Conservation (phyloP, 2,797 vertebrate species). For the Sebastes matsubarae region DNA sequence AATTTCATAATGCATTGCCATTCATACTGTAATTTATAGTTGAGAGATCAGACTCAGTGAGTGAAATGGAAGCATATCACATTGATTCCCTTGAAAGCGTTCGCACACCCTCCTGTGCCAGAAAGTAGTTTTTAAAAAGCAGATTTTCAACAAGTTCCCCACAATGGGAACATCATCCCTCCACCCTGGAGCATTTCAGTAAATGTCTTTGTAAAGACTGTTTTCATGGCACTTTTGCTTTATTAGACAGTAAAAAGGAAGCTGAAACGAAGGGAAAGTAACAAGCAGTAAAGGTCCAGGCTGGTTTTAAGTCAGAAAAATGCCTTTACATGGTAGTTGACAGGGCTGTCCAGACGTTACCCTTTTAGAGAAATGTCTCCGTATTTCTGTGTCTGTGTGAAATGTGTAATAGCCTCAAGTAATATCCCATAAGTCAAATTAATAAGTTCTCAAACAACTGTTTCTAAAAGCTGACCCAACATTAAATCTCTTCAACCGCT, state of each 20-base stretch:
- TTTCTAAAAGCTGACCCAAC: conserved; percentile 33
- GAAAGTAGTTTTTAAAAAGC: conserved; percentile 28
- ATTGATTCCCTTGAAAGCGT: conserved; percentile 16
- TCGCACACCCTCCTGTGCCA: not conserved
- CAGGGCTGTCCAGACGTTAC: not conserved
- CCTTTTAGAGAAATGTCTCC: not conserved
- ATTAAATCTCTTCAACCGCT: conserved; percentile 34
- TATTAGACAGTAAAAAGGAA: conserved; percentile 39
- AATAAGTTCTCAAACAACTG: conserved; percentile 33
- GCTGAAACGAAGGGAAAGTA: conserved; percentile 31
- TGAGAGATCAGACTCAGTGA: conserved; percentile 2
- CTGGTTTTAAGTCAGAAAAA: conserved; percentile 17
- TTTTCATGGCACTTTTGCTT: conserved; percentile 48
- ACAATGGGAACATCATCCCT: conserved; percentile 5
- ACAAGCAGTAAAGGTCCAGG: conserved; percentile 28
- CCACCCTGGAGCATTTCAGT: conserved; percentile 15
- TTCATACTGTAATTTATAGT: not conserved
- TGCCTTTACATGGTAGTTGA: conserved; percentile 4
- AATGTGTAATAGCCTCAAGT: conserved; percentile 4
- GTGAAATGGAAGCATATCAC: not conserved
- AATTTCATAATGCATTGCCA: conserved; percentile 4
- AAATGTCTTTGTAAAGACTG: conserved; percentile 49
- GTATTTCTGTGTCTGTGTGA: not conserved
- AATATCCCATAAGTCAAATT: conserved; percentile 34
- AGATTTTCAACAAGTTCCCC: conserved; percentile 19